Evolutionary conservation across 2,113 vertebrate genomes (phyloP).

Genomic region (Rhea americana): DNA sequence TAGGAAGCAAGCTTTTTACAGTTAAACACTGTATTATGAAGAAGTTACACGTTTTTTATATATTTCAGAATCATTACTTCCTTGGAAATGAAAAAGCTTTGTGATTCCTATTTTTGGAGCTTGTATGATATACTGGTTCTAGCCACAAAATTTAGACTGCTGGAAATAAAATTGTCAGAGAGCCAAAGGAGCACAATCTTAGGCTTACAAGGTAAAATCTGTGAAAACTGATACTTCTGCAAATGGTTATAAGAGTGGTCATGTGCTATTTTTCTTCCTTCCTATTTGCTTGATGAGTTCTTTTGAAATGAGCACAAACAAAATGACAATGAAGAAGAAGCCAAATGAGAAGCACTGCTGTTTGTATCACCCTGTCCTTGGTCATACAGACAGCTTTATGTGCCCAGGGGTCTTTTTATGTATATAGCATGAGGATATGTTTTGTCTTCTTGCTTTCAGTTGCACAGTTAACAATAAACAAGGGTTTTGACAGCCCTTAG

Average conservation of each 20-base stretch:
- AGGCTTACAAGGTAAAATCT: not conserved
- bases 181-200: not conserved
- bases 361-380: not conserved
- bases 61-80: not conserved
- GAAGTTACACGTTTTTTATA: not conserved
- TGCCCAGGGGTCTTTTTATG: not conserved
- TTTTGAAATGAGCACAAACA: not conserved
- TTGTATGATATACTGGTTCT: not conserved
- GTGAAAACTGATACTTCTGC: not conserved
- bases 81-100: not conserved
- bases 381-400: fast-evolving
- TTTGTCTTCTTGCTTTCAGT: not conserved
- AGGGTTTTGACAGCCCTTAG: not conserved
- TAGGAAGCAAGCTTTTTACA: not conserved
- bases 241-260: not conserved
- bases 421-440: not conserved
- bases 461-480: not conserved
- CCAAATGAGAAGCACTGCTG: not conserved
- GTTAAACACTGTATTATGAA: not conserved
- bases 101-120: not conserved
- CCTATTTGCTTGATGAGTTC: not conserved
- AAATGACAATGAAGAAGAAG: not conserved
- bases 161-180: not conserved
- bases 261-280: not conserved
- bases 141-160: not conserved